Evolutionary conservation across 2,113 vertebrate species (phyloP).

Genomic region (Boulengeromyrus knoepffleri): DNA sequence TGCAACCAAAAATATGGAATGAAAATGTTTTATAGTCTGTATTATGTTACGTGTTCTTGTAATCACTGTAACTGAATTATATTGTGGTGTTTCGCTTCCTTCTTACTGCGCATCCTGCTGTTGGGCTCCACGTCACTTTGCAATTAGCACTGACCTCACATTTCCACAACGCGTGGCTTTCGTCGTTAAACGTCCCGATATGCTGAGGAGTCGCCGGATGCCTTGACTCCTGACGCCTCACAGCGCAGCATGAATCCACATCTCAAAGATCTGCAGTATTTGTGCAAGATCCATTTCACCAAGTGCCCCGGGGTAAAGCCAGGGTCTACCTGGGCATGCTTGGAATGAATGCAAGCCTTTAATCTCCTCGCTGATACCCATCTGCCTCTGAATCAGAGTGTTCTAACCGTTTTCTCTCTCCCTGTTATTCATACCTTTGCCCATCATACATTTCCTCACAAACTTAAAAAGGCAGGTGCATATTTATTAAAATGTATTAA

Average conservation of each 20-base stretch:
- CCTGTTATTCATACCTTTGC: background rate
- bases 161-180: background rate
- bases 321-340: background rate
- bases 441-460: constrained; percentile 24
- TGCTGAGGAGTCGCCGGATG: background rate
- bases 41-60: constrained; percentile 20
- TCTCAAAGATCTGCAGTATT: background rate
- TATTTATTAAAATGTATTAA: constrained; percentile 53
- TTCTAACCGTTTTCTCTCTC: background rate
- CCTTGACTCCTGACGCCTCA: background rate
- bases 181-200: background rate
- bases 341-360: background rate
- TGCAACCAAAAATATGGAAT: constrained; percentile 36
- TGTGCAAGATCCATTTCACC: background rate
- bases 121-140: background rate
- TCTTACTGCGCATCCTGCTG: background rate
- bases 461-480: constrained; percentile 21
- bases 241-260: background rate
- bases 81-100: constrained; percentile 8
- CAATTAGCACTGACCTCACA: background rate
- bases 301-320: constrained; percentile 4
- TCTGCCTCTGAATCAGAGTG: background rate
- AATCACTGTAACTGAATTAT: constrained; percentile 21
- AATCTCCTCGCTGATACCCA: background rate
- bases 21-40: background rate